phyloP scores from a whole-genome alignment of 2,797 vertebrate genomes.

The Heterohyrax brucei region DNA sequence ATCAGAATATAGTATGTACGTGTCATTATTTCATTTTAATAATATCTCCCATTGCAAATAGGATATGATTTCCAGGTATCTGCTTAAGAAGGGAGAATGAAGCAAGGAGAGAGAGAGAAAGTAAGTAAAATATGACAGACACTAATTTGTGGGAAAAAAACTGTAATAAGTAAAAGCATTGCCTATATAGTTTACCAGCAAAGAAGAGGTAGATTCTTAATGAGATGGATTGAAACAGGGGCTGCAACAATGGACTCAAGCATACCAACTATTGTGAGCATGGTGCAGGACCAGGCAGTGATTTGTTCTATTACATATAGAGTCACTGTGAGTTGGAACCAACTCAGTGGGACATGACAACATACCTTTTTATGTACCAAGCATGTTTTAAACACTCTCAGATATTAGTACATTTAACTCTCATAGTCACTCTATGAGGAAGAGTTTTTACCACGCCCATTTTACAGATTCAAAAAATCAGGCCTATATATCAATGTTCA shows the following conservation, averaged over 20 bases:
- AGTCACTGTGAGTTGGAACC: no score
- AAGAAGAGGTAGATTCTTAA: no score
- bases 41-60: background rate
- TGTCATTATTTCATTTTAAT: background rate
- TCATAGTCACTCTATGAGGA: background rate
- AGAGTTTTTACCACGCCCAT: background rate
- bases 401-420: background rate
- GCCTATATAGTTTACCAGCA: no score
- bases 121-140: background rate
- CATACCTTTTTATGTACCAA: background rate
- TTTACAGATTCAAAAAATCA: constrained; percentile 3
- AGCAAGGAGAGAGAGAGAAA: background rate
- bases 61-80: background rate
- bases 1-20: background rate
- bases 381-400: background rate
- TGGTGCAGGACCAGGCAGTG: no score
- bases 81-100: background rate
- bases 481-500: no score
- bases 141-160: background rate
- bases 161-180: background rate
- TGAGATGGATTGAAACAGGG: no score
- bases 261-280: no score
- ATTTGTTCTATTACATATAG: no score
- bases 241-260: no score
- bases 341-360: no score